These are phyloP conservation scores for Arenaria interpres DNA, from an alignment of 2,113 vertebrate genomes.

Conservation along the genomic window DNA sequence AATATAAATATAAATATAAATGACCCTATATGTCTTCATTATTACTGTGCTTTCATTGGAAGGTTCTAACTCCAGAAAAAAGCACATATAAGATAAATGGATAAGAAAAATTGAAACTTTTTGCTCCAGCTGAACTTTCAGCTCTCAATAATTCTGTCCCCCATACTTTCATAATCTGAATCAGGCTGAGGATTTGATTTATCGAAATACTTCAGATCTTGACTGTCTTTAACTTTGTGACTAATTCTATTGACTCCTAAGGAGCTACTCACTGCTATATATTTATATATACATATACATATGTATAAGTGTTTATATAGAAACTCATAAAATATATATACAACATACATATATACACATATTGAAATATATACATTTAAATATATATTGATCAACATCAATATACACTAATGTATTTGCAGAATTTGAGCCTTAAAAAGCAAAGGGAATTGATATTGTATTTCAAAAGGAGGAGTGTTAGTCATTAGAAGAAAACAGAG, in stretches of 20 bases:
- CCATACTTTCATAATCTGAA: neutral
- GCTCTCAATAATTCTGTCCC: neutral
- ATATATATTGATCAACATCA: neutral
- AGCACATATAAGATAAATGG: neutral
- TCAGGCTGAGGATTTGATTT: neutral
- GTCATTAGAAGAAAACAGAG: neutral
- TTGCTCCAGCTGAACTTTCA: neutral
- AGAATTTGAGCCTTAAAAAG: neutral
- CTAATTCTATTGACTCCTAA: neutral
- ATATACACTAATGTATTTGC: neutral
- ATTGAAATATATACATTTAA: neutral
- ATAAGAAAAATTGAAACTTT: neutral
- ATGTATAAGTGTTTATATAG: neutral
- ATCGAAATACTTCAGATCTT: neutral
- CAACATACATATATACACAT: neutral
- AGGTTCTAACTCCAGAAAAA: neutral
- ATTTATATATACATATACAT: neutral
- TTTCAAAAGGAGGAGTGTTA: neutral
- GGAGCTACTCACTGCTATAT: neutral
- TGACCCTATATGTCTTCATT: neutral
- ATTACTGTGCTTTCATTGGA: neutral
- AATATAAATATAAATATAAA: neutral
- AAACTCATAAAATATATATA: neutral
- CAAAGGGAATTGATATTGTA: neutral
- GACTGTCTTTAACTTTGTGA: neutral